A percentile compares a stretch with the other conserved stretches of the same genome.
phyloP scores from a whole-genome alignment of 1,140 invertebrate genomes.

The Tetramorium parvispinum region DNA sequence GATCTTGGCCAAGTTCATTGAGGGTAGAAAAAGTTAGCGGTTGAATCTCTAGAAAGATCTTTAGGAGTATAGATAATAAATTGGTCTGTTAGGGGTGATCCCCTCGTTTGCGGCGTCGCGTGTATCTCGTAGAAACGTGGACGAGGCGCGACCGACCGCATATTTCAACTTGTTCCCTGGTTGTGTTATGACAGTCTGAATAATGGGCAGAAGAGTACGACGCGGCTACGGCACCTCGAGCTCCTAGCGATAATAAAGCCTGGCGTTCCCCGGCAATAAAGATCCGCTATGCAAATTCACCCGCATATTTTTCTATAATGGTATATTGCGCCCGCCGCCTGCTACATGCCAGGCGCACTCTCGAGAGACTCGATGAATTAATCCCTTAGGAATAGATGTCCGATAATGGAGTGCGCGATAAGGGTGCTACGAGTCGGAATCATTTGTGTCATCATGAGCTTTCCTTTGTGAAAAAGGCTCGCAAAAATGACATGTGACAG shows the following conservation, averaged over 20 bases:
- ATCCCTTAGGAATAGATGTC: conserved; percentile 47
- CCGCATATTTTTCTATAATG: conserved; percentile 77
- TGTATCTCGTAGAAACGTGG: conserved; percentile 63
- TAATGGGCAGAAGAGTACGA: conserved; percentile 75
- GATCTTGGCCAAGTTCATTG: neutral
- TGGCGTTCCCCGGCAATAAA: conserved; percentile 75
- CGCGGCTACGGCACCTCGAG: conserved; percentile 47
- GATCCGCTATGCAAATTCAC: conserved; percentile 79
- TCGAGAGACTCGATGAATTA: conserved; percentile 60
- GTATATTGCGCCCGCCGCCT: conserved; percentile 30
- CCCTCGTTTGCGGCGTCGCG: conserved; percentile 72
- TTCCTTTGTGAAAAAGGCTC: neutral
- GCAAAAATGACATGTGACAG: neutral
- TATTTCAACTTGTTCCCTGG: conserved; percentile 79
- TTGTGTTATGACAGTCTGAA: conserved; percentile 76
- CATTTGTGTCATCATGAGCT: neutral
- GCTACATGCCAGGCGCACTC: conserved; percentile 47
- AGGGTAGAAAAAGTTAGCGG: conserved; percentile 11
- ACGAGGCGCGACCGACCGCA: conserved; percentile 70
- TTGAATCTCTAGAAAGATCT: neutral
- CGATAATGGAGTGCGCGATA: neutral
- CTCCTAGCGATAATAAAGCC: conserved; percentile 73
- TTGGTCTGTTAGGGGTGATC: conserved; percentile 72
- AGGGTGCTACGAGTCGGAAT: neutral
- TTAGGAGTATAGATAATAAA: conserved; percentile 65